phyloP scores from a whole-genome alignment of 1,140 invertebrate species.

The Zophobas atratus region DNA sequence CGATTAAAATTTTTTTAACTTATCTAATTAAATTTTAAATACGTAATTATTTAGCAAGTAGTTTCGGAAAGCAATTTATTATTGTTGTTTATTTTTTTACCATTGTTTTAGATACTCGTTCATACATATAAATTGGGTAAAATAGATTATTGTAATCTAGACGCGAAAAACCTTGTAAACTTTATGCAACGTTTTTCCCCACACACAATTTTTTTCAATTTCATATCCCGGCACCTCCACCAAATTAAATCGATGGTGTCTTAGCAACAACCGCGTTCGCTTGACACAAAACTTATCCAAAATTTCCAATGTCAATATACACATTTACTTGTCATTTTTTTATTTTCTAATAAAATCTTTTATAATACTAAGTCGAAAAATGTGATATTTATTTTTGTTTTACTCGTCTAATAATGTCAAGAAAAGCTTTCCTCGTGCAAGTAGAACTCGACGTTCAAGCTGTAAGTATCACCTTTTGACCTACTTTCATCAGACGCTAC shows the following conservation, averaged over 20 bases:
- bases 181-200: too few species aligned
- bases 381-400: conserved; percentile 33
- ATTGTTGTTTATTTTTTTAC: too few species aligned
- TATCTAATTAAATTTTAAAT: too few species aligned
- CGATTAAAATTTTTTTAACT: too few species aligned
- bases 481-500: conserved; percentile 12
- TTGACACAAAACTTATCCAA: conserved; percentile 4
- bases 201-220: background rate
- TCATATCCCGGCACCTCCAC: conserved; percentile 19
- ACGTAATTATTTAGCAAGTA: too few species aligned
- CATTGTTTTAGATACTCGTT: too few species aligned
- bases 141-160: too few species aligned
- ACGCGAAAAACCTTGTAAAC: too few species aligned
- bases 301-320: conserved; percentile 16
- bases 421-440: conserved; percentile 63
- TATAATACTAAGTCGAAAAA: conserved; percentile 19
- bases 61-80: too few species aligned
- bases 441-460: conserved; percentile 64
- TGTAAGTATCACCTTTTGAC: conserved; percentile 54
- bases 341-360: conserved; percentile 16
- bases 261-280: background rate
- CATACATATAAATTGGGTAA: too few species aligned
- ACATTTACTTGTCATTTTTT: conserved; percentile 33
- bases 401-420: background rate
- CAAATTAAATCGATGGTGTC: conserved; percentile 17